These are phyloP conservation scores for Malaclemys terrapin DNA, from an alignment of 2,113 vertebrate genomes.

Conservation along the genomic window DNA sequence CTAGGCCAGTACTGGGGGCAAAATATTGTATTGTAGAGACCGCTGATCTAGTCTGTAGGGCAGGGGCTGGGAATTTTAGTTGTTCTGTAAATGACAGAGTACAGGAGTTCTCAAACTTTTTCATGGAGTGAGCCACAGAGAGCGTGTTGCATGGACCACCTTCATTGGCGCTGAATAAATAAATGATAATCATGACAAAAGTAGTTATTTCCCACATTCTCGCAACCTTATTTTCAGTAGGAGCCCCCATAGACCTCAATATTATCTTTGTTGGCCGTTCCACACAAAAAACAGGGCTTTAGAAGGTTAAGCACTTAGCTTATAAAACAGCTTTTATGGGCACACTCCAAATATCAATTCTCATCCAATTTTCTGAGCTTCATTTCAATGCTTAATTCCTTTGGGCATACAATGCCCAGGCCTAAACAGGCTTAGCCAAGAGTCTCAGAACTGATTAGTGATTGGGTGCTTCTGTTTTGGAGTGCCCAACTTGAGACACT, in stretches of 20 bases:
- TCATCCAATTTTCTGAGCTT: background rate
- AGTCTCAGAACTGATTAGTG: background rate
- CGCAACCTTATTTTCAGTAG: background rate
- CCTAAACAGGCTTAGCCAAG: background rate
- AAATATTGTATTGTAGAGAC: background rate
- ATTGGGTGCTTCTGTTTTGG: background rate
- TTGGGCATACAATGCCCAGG: background rate
- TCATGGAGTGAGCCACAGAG: background rate
- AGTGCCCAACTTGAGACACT: background rate
- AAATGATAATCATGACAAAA: background rate
- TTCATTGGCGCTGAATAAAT: background rate
- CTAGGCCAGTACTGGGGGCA: rapidly evolving
- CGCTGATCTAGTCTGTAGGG: background rate
- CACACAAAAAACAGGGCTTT: background rate
- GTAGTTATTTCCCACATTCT: background rate
- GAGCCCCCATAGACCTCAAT: background rate
- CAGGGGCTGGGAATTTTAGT: rapidly evolving
- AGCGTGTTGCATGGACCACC: background rate
- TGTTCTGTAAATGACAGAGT: background rate
- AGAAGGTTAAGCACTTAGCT: background rate
- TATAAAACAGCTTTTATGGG: background rate
- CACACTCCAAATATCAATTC: background rate
- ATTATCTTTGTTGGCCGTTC: background rate
- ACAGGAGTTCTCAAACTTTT: background rate
- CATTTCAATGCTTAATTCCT: background rate